Evolutionary conservation across 2,888 invertebrate genomes (phyloP), one percentile per base, ranked within the genome.

Genomic region (Hydropsyche betteni): DNA sequence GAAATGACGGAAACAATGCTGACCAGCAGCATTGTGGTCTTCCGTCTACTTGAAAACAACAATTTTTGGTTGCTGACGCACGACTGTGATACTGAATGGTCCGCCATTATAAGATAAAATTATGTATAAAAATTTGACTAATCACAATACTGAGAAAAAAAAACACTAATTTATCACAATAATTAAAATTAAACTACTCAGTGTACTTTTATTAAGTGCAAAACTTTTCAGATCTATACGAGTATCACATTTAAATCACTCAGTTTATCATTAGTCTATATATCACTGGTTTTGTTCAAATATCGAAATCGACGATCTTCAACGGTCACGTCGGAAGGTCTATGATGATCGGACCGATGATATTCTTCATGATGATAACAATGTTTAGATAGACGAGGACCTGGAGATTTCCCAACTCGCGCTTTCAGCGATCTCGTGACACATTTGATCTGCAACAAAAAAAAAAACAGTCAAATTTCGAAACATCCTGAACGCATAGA

Each of bases 281-380:
- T 64, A 33, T 33, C 61, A 61, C 61, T 61, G 6, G 51, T 8
- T 55, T 55, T 6, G 12, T 0, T 0, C 1, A 33, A 16, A 10
- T n/a, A 61, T 24, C 4, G n/a, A 64, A 8, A 4, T 6, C 5
- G 16, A 6, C 53, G 70, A 70, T 70, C 64, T 64, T 64, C 70
- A n/a, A 58, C 55, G 58, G 58, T 72, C 61, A 72, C 72, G 72
- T 72, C 16, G 72, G 72, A 24, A 72, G 72, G 58, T 72, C 58
- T 58, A 72, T 72, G 38, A 72, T 58, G 33, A 55, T 72, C 50
- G 10, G 38, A 72, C 34, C 58, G 36, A 72, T 36, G 72, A 72
- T 61, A 61, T 72, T 72, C 72, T 14, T 44, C 72, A 72, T 72
- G 72, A 58, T 72, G 72, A 44, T 53, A 64, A 58, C 58, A 3